Evolutionary conservation across 2,797 vertebrate genomes (phyloP).

Genomic region (Sphaeramia orbicularis): DNA sequence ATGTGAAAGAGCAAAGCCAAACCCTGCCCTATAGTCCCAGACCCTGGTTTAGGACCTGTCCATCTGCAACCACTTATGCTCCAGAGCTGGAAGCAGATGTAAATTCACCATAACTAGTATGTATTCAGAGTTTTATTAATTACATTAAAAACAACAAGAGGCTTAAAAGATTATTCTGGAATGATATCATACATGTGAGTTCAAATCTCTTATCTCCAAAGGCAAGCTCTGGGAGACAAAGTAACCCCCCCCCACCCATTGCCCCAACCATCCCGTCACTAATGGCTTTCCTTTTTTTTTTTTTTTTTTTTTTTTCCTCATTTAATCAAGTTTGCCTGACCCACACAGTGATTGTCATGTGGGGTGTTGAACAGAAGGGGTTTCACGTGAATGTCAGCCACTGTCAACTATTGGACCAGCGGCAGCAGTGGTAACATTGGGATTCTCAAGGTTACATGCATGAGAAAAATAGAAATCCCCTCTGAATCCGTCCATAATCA

Average conservation of each 20-base stretch:
- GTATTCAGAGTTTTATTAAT: slow-evolving; percentile 76
- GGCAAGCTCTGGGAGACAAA: slow-evolving; percentile 48
- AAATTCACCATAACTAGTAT: slow-evolving; percentile 45
- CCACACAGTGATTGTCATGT: slow-evolving; percentile 34
- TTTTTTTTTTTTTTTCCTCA: slow-evolving; percentile 27
- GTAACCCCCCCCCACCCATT: slow-evolving; percentile 18
- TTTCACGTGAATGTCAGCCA: slow-evolving; percentile 17
- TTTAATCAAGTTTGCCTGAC: slow-evolving; percentile 64
- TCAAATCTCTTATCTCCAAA: slow-evolving; percentile 72
- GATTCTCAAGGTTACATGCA: slow-evolving; percentile 49
- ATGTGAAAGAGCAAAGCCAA: slow-evolving; percentile 4
- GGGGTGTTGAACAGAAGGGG: slow-evolving; percentile 33
- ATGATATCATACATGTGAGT: slow-evolving; percentile 71
- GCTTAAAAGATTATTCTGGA: slow-evolving; percentile 81
- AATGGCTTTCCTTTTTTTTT: slow-evolving; percentile 53
- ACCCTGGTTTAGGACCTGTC: slow-evolving; percentile 26
- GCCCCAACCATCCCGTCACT: slow-evolving; percentile 3
- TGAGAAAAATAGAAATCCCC: slow-evolving; percentile 18
- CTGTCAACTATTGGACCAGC: slow-evolving; percentile 10
- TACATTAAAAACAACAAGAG: slow-evolving; percentile 82
- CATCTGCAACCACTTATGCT: slow-evolving; percentile 58
- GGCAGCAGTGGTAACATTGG: neutral
- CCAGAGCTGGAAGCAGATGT: slow-evolving; percentile 17
- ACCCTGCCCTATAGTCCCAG: slow-evolving; percentile 14
- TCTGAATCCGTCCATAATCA: slow-evolving; percentile 32